Evolutionary conservation across 2,888 invertebrate genomes (phyloP).

Genomic region (Mamestra brassicae): DNA sequence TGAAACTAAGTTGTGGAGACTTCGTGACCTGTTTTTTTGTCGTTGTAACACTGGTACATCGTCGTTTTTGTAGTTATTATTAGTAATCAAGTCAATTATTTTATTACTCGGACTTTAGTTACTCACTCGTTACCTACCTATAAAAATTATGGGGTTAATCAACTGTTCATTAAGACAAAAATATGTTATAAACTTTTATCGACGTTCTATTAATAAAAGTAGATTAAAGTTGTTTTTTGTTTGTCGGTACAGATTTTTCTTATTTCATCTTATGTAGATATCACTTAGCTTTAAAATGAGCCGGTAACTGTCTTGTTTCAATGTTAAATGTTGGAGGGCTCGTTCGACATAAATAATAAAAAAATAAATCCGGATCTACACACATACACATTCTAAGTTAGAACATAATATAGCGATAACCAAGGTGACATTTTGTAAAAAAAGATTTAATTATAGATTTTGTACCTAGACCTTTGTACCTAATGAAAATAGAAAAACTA

Average conservation of each 20-base stretch:
- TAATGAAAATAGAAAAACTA: no score
- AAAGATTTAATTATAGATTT: no score
- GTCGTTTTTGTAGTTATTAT: slow-evolving; percentile 31
- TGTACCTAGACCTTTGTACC: no score
- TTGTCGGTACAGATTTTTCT: not conserved
- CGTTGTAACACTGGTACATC: slow-evolving; percentile 13
- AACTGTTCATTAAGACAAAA: not conserved
- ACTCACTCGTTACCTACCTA: not conserved
- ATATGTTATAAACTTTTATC: not conserved
- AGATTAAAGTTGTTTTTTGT: not conserved
- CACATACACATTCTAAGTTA: not conserved
- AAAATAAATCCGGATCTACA: not conserved
- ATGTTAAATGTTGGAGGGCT: not conserved
- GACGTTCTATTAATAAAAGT: not conserved
- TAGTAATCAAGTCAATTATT: slow-evolving; percentile 10
- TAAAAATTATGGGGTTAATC: slow-evolving; percentile 23
- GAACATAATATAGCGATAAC: not conserved
- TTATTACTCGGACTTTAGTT: slow-evolving; percentile 7
- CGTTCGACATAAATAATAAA: not conserved
- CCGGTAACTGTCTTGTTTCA: not conserved
- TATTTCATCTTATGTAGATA: not conserved
- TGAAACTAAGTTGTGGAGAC: slow-evolving; percentile 33
- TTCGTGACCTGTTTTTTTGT: slow-evolving; percentile 50
- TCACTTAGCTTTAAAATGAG: not conserved
- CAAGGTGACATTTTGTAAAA: not conserved